Conservation (phyloP, 2,888 invertebrate species). For the Heliconius aoede region DNA sequence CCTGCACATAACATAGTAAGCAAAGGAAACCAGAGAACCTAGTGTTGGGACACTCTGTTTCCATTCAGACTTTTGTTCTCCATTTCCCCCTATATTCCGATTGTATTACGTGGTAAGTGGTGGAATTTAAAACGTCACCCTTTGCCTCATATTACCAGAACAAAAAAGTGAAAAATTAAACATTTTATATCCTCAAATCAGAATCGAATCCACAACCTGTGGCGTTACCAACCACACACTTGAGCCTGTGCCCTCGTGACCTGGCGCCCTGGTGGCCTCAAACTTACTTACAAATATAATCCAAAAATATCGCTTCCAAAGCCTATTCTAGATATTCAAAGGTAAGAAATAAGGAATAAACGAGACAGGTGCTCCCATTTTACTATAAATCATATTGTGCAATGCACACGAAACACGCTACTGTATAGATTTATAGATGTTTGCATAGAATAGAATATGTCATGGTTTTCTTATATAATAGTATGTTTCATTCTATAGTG, state of each 20-base stretch:
- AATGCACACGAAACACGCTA: conserved; percentile 23
- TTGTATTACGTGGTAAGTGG: not conserved
- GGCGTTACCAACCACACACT: not conserved
- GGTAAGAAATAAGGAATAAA: conserved; percentile 14
- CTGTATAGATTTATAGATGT: not conserved
- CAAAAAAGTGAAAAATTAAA: not conserved
- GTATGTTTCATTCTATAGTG: too few relatives aligned
- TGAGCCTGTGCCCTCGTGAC: not conserved
- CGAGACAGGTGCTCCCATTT: conserved; percentile 17
- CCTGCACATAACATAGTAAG: not conserved
- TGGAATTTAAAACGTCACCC: not conserved
- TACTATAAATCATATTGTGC: conserved; percentile 14
- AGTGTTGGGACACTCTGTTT: not conserved
- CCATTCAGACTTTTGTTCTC: not conserved
- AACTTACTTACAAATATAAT: conserved; percentile 4
- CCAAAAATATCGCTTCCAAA: conserved; percentile 12
- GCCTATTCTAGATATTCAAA: not conserved
- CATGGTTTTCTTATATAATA: not conserved
- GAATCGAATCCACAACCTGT: not conserved
- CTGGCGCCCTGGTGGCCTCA: too few relatives aligned
- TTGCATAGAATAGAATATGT: not conserved
- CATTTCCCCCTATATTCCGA: not conserved
- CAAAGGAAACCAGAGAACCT: not conserved
- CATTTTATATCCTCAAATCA: not conserved
- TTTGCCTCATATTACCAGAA: not conserved